These are phyloP conservation scores for Drosophila trichaetosa DNA, from an alignment of 2,888 invertebrate genomes.

Conservation along the genomic window DNA sequence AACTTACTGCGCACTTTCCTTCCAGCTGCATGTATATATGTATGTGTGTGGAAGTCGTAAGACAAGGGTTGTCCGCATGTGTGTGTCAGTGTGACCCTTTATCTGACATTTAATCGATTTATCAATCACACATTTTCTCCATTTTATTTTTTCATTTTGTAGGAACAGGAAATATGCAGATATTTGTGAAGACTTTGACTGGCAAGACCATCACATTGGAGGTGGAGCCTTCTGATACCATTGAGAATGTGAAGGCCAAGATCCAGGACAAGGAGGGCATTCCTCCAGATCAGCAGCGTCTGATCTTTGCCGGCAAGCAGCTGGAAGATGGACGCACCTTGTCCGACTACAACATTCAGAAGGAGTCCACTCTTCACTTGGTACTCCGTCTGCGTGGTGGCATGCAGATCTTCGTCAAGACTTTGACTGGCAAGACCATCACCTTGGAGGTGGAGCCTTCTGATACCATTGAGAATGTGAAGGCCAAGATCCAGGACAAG, in stretches of 20 bases:
- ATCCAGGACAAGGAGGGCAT: constrained; percentile 54
- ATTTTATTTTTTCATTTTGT: neutral
- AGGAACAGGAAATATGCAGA: constrained; percentile 52
- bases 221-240: constrained; percentile 48
- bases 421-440: constrained; percentile 52
- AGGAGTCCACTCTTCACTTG: constrained; percentile 51
- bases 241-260: constrained; percentile 54
- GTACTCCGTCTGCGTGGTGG: constrained; percentile 49
- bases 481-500: constrained; percentile 56
- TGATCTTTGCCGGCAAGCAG: constrained; percentile 30
- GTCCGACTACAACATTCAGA: constrained; percentile 51
- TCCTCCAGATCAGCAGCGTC: constrained; percentile 54
- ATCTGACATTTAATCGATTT: constrained; percentile 16
- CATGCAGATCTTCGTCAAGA: constrained; percentile 55
- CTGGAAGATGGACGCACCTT: constrained; percentile 46
- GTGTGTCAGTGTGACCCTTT: neutral
- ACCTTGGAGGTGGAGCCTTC: constrained; percentile 51
- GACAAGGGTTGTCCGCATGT: neutral
- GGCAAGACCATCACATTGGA: constrained; percentile 53
- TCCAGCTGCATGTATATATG: neutral
- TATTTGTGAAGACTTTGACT: constrained; percentile 46
- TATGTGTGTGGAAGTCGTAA: constrained; percentile 1
- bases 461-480: constrained; percentile 51
- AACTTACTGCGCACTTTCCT: constrained; percentile 45
- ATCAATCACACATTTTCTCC: neutral